These are phyloP conservation scores for Paraescarpia echinospica DNA, from an alignment of 1,140 invertebrate genomes.

Conservation along the genomic window DNA sequence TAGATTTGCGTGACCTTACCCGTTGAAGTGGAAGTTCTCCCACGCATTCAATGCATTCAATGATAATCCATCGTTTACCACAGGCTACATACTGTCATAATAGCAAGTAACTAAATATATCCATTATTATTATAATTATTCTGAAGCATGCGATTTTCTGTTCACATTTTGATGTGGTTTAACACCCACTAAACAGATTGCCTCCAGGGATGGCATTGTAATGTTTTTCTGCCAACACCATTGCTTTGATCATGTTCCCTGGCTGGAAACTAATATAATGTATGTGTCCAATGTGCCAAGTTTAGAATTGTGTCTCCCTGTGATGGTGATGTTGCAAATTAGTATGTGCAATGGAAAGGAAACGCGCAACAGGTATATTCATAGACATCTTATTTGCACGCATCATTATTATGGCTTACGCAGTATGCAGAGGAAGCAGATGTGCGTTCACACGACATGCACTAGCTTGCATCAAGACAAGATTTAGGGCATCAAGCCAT, in stretches of 20 bases:
- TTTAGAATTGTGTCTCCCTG: neutral
- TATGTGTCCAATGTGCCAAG: neutral
- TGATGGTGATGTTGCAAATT: neutral
- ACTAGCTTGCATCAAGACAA: neutral
- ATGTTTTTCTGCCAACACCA: neutral
- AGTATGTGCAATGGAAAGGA: neutral
- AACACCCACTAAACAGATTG: neutral
- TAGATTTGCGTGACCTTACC: neutral
- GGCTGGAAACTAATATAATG: neutral
- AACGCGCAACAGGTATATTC: neutral
- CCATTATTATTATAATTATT: neutral
- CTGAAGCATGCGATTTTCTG: neutral
- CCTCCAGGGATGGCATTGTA: neutral
- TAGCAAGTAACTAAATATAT: too few relatives aligned
- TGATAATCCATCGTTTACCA: neutral
- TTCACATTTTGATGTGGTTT: neutral
- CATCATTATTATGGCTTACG: neutral
- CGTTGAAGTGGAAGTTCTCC: neutral
- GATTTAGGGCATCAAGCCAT: neutral
- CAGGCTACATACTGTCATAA: neutral
- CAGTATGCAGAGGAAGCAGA: neutral
- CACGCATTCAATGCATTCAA: neutral
- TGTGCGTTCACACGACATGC: neutral
- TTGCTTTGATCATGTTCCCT: neutral
- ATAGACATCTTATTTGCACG: neutral